These are phyloP conservation scores for Panonychus citri DNA, from an alignment of 1,140 invertebrate species.

Conservation along the genomic window DNA sequence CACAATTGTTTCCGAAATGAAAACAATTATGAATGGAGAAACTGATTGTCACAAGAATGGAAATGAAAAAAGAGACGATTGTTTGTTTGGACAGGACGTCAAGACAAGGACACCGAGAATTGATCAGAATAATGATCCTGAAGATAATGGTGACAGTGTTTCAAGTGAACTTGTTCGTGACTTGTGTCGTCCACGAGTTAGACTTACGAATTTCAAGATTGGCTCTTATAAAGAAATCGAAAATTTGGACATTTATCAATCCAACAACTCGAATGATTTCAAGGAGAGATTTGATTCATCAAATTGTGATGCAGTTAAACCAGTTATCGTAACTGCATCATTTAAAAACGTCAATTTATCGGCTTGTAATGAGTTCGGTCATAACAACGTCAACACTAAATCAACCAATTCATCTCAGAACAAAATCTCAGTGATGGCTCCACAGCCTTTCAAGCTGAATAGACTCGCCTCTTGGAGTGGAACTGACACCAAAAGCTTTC, in stretches of 20 bases:
- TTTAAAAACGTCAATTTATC: background rate
- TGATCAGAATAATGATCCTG: too few relatives aligned
- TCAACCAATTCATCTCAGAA: background rate
- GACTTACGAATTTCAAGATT: background rate
- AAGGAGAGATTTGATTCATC: background rate
- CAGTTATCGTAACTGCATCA: background rate
- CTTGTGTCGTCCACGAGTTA: background rate
- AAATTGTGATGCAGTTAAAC: background rate
- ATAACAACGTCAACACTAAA: background rate
- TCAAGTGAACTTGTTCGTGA: background rate
- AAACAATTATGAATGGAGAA: too few relatives aligned
- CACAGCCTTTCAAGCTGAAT: background rate
- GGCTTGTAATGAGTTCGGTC: background rate
- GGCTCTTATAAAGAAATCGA: background rate
- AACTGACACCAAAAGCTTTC: background rate
- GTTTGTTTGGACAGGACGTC: too few relatives aligned
- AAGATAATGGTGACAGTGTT: background rate
- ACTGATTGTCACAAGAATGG: too few relatives aligned
- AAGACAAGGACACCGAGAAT: too few relatives aligned
- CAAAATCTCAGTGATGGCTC: background rate
- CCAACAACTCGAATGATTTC: background rate
- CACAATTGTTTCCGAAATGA: too few relatives aligned
- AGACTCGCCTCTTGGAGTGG: background rate
- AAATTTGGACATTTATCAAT: background rate
- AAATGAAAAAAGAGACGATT: too few relatives aligned